Base-by-base conservation (phyloP, 1,140 invertebrate genomes). In the Odontomachus brunneus region DNA sequence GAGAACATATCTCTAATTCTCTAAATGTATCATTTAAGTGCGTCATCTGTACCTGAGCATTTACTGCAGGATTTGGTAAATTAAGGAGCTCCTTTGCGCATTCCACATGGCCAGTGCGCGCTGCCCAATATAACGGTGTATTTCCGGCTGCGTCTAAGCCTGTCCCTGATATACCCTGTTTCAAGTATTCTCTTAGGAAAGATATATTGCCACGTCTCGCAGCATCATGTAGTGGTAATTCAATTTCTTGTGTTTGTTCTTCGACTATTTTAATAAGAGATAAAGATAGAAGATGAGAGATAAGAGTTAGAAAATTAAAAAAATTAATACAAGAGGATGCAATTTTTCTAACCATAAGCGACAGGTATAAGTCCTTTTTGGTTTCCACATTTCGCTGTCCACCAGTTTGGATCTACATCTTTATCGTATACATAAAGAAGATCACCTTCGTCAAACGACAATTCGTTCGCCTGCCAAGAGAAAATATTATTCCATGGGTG, bases 101-200 rank as follows among this genome's bases (percentile, higher is more conserved):
- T 33, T 96, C 95, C 65, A 94, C 48, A 75, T 95, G 94, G n/a
- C 94, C 94, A 49, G 95, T 95, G 90, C 96, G 95, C 44, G 95
- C 93, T 55, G 96, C 96, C 96, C 96, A 97, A 90, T 97, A 96
- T 15, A 97, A 89, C 26, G 96, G 95, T 63, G 96, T 97, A 59
- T 96, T 96, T 12, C 96, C 96, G 76, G 96, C 95, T 87, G 96
- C 95, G 92, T 97, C 97, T 81, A 97, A 92, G 74, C 95, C 95
- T 88, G 97, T 97, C 19, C 96, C 95, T 38, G 96, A 97, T 78
- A 97, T 96, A 65, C 96, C 95, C 90, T 96, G 95, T 66, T 90
- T 89, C 11, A 97, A 89, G 89, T 96, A 96, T 92, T 97, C 96
- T 73, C 90, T 88, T 72, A 97, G 88, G 88, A 97, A 96, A 5